phyloP scores from a whole-genome alignment of 2,888 invertebrate genomes.

The Coremacera marginata region DNA sequence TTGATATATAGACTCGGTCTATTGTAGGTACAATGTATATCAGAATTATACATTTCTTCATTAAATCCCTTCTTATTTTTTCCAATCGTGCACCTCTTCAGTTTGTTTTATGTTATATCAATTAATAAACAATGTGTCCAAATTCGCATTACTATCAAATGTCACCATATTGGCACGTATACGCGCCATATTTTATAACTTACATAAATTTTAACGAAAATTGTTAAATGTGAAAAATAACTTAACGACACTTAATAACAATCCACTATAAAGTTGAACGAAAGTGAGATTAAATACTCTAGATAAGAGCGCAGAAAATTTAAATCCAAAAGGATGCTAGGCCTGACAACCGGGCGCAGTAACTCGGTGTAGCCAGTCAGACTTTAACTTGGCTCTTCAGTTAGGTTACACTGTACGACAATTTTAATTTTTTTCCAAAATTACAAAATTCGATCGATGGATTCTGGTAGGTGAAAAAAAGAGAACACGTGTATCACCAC shows the following conservation, averaged over 20 bases:
- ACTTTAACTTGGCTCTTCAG: not conserved
- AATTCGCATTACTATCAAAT: not conserved
- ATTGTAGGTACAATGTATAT: too few species aligned
- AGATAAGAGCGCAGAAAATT: not conserved
- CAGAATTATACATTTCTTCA: too few species aligned
- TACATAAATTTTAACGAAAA: not conserved
- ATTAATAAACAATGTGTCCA: too few species aligned
- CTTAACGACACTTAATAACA: conserved; percentile 3
- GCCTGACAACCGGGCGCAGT: not conserved
- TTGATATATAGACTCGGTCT: too few species aligned
- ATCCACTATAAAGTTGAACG: not conserved
- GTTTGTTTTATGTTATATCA: not conserved
- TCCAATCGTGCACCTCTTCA: too few species aligned
- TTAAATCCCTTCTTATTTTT: too few species aligned
- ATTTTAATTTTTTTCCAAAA: too few species aligned
- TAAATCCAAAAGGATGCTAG: not conserved
- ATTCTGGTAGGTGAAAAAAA: too few species aligned
- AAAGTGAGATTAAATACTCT: conserved; percentile 19
- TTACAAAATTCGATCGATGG: too few species aligned
- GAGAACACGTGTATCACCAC: too few species aligned
- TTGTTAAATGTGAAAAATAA: not conserved
- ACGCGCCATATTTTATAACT: not conserved
- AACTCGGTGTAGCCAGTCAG: not conserved
- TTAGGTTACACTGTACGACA: too few species aligned
- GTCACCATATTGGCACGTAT: not conserved